Conservation (phyloP, 2,888 invertebrate genomes). For the Hoplodrina blanda region DNA sequence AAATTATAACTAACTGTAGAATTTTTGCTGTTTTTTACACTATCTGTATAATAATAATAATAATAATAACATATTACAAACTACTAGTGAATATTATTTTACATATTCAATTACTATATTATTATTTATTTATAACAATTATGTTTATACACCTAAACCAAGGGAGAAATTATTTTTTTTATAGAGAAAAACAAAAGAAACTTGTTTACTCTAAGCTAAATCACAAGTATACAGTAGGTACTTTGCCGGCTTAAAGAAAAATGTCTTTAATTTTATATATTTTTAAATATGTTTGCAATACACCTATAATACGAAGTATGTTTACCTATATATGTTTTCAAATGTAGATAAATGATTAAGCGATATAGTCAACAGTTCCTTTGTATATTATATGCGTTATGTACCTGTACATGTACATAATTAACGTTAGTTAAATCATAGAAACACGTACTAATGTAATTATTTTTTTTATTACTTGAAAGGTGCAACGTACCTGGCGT, state of each 20-base stretch:
- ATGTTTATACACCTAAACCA: conserved; percentile 69
- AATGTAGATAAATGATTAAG: conserved; percentile 52
- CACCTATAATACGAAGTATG: conserved; percentile 50
- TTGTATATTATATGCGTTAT: conserved; percentile 42
- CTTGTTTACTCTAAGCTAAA: conserved; percentile 64
- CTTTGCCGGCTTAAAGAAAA: conserved; percentile 63
- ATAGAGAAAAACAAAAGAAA: conserved; percentile 54
- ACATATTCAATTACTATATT: conserved; percentile 68
- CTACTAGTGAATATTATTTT: conserved; percentile 69
- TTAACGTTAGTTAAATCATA: conserved; percentile 23
- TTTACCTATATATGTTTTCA: conserved; percentile 40
- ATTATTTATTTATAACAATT: conserved; percentile 67
- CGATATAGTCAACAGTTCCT: conserved; percentile 48
- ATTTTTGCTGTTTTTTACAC: conserved; percentile 75
- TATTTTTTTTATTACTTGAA: conserved; percentile 27
- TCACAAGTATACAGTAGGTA: conserved; percentile 65
- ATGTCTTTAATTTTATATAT: conserved; percentile 61
- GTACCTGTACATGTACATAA: conserved; percentile 38
- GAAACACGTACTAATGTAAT: conserved; percentile 35
- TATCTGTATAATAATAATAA: conserved; percentile 67
- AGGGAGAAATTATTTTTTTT: conserved; percentile 62
- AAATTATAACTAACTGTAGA: conserved; percentile 77
- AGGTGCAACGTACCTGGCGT: conserved; percentile 57
- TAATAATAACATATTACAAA: conserved; percentile 68
- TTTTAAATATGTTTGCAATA: conserved; percentile 51